phyloP scores from a whole-genome alignment of 2,113 vertebrate genomes.

The Antechinus stuartii region DNA sequence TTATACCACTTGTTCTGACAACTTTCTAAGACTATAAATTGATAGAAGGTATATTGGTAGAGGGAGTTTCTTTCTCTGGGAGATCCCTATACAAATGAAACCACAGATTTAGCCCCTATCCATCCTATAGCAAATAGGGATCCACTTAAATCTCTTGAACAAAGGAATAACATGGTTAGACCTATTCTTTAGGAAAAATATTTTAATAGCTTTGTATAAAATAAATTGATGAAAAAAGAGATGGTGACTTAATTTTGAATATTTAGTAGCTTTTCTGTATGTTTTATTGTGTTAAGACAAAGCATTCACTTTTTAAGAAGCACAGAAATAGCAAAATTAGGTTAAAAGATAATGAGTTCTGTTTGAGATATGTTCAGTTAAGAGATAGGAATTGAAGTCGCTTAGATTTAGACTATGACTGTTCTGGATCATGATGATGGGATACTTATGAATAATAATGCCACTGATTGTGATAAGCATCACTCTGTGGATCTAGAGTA shows the following conservation, averaged over 20 bases:
- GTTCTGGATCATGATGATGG: background rate
- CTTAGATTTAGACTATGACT: background rate
- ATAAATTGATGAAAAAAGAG: background rate
- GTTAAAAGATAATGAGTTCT: background rate
- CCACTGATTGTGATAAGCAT: background rate
- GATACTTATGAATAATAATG: background rate
- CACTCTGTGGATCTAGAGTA: background rate
- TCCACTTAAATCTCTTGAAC: background rate
- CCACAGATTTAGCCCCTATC: background rate
- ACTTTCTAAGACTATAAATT: background rate
- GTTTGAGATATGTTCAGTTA: background rate
- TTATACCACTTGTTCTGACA: background rate
- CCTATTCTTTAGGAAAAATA: background rate
- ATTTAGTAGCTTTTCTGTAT: background rate
- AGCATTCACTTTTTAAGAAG: background rate
- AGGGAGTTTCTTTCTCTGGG: background rate
- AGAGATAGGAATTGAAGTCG: background rate
- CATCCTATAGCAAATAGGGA: background rate
- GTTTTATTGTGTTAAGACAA: background rate
- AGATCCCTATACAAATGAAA: background rate
- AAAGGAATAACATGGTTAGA: background rate
- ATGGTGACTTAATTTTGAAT: background rate
- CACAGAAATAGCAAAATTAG: background rate
- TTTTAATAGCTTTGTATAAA: background rate
- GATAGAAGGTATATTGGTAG: background rate